Conservation (phyloP, 1,140 invertebrate genomes). For the Cephus cinctus region DNA sequence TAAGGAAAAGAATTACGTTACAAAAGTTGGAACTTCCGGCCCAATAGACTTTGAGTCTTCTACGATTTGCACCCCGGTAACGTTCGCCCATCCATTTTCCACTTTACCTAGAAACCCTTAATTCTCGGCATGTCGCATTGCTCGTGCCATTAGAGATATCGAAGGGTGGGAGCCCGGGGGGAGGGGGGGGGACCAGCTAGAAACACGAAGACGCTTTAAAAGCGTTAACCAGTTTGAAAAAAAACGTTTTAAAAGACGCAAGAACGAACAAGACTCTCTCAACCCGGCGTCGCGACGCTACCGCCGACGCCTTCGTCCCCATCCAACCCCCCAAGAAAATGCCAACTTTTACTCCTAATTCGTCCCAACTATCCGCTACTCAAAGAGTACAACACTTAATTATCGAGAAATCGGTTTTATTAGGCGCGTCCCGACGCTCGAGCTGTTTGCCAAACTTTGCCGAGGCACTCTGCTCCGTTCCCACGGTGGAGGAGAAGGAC, state of each 20-base stretch:
- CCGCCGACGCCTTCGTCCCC: conserved; percentile 4
- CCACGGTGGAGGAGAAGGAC: too few species aligned
- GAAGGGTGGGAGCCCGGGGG: too few species aligned
- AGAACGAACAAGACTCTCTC: neutral
- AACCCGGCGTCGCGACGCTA: conserved; percentile 10
- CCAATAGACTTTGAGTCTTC: too few species aligned
- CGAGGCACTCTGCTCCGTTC: neutral
- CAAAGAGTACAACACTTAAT: conserved; percentile 35
- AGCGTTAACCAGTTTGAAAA: conserved; percentile 33
- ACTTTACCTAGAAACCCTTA: too few species aligned
- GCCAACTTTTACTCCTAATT: conserved; percentile 14
- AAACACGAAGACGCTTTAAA: conserved; percentile 28
- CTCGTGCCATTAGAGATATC: too few species aligned
- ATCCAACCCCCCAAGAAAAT: conserved; percentile 10
- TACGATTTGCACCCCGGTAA: too few species aligned
- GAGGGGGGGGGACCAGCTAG: too few species aligned
- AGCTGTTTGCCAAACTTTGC: neutral
- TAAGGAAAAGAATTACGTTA: too few species aligned
- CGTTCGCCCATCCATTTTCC: too few species aligned
- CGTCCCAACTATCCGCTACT: conserved; percentile 4
- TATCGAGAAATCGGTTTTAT: conserved; percentile 53
- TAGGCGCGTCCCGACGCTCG: conserved; percentile 8
- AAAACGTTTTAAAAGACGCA: conserved; percentile 30
- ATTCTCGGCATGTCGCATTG: too few species aligned
- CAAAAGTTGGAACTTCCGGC: too few species aligned